These are phyloP conservation scores for Sitta europaea DNA, from an alignment of 2,113 vertebrate genomes.

Conservation along the genomic window DNA sequence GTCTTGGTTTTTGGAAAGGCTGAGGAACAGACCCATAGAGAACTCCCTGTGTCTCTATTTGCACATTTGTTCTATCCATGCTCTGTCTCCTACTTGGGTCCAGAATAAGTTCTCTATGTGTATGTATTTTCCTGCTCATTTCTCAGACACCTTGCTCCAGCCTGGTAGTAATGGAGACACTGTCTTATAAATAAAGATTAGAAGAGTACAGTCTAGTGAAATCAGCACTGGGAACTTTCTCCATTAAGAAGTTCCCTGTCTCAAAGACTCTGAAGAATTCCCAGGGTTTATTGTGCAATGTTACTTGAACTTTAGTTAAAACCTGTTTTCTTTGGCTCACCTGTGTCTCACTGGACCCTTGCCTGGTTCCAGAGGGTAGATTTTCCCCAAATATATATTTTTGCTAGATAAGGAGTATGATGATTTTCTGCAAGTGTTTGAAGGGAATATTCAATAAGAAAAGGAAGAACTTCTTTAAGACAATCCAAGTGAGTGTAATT, in stretches of 20 bases:
- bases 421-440: neutral
- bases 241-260: neutral
- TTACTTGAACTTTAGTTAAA: slow-evolving; percentile 27
- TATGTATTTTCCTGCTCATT: slow-evolving; percentile 4
- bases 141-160: neutral
- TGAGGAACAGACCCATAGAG: neutral
- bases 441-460: neutral
- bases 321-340: neutral
- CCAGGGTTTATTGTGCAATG: neutral
- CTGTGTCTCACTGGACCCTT: neutral
- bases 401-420: neutral
- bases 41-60: neutral
- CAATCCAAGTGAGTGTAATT: neutral
- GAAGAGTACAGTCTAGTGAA: neutral
- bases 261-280: neutral
- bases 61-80: neutral
- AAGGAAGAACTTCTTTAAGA: neutral
- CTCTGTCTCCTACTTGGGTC: neutral
- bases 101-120: neutral
- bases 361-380: neutral
- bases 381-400: neutral
- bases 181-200: slow-evolving; percentile 7
- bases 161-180: neutral
- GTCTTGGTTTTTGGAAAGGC: neutral
- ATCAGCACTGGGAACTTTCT: neutral